phyloP scores from a whole-genome alignment of 2,888 invertebrate genomes.

The Brachyptera risi region DNA sequence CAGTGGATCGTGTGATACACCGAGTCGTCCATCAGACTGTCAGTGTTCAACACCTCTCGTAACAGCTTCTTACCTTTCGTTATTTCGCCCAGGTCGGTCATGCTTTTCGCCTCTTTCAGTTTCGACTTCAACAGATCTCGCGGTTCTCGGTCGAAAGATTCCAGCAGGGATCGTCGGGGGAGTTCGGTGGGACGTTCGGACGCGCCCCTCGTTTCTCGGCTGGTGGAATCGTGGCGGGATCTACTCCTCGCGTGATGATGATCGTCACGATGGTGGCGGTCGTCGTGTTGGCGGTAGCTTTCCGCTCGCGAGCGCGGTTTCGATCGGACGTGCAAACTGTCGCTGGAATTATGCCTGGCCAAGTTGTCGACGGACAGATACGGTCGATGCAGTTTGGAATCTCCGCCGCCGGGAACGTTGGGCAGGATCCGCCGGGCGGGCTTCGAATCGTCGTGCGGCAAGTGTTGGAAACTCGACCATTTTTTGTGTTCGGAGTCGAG shows the following conservation, averaged over 20 bases:
- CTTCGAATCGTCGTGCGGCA: not conserved
- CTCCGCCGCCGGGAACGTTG: not conserved
- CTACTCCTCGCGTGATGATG: not conserved
- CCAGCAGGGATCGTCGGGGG: no score
- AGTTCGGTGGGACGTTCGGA: no score
- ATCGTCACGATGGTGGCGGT: no score
- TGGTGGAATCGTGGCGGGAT: not conserved
- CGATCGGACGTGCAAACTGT: no score
- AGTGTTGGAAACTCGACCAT: not conserved
- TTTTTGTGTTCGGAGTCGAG: no score
- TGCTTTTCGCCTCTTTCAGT: conserved; percentile 45
- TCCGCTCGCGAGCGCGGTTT: no score
- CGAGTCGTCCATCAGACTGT: conserved; percentile 5
- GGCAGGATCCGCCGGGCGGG: not conserved
- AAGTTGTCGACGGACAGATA: not conserved
- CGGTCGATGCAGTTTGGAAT: not conserved
- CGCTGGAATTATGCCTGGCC: not conserved
- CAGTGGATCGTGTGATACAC: conserved; percentile 46
- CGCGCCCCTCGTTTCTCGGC: not conserved
- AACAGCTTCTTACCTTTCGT: not conserved
- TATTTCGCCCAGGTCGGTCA: conserved; percentile 41
- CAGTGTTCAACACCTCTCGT: not conserved
- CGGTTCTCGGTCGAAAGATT: conserved; percentile 30
- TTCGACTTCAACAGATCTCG: conserved; percentile 36
- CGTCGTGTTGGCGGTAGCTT: no score